Evolutionary conservation across 2,113 vertebrate species (phyloP).

Genomic region (Oxyruncus cristatus): DNA sequence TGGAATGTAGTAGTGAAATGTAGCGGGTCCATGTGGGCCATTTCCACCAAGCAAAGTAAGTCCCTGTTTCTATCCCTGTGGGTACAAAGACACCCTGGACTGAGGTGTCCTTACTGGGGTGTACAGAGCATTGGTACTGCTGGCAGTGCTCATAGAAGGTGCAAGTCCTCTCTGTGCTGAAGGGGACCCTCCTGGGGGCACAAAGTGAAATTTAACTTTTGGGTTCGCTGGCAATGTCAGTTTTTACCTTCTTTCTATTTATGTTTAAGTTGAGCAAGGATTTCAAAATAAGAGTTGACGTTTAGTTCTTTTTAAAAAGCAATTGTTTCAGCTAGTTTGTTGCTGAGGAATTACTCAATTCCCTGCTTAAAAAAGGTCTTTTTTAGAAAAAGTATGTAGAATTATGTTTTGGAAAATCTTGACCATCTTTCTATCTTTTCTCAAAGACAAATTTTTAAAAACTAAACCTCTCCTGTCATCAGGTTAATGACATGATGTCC

Average conservation of each 20-base stretch:
- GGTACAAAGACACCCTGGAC: neutral
- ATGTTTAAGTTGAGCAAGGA: neutral
- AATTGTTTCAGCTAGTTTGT: neutral
- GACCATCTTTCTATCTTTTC: neutral
- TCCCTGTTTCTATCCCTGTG: neutral
- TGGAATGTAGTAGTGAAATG: rapidly evolving
- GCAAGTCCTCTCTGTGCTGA: neutral
- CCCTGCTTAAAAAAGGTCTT: neutral
- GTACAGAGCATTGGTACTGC: neutral
- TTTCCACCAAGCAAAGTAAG: neutral
- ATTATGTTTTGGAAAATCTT: neutral
- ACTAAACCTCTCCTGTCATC: neutral
- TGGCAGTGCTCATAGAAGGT: neutral
- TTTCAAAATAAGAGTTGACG: neutral
- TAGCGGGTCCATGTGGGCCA: neutral
- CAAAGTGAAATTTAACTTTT: neutral
- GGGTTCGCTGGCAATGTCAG: neutral
- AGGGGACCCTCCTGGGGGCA: neutral
- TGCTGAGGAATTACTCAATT: neutral
- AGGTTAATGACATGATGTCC: neutral
- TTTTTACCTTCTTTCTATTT: neutral
- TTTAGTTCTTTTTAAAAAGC: neutral
- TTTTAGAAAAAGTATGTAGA: neutral
- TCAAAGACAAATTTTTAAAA: neutral
- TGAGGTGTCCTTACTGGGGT: neutral